Percentiles rank a stretch among this genome's conserved stretches.
Conservation (phyloP, 2,888 invertebrate species). For the Timema podura region DNA sequence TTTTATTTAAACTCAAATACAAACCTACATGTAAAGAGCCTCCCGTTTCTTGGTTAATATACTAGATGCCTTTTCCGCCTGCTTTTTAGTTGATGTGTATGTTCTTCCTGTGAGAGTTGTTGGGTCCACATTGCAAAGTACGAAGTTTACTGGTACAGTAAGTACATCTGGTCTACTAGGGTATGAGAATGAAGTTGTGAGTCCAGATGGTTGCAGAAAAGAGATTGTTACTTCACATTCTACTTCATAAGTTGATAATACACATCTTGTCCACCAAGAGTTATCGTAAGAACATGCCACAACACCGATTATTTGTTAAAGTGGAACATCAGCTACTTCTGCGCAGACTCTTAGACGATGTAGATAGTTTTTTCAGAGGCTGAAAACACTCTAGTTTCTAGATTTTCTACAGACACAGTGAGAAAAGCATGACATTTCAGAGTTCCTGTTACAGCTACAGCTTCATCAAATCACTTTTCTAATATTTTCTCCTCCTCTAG, state of each 20-base stretch:
- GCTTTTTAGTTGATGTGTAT: not conserved
- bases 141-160: slow-evolving; percentile 1
- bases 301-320: slow-evolving; percentile 6
- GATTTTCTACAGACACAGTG: not conserved
- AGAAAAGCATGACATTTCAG: slow-evolving; percentile 15
- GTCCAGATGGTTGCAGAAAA: slow-evolving; percentile 12
- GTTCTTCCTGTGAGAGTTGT: slow-evolving; percentile 2
- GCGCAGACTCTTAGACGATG: not conserved
- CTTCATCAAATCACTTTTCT: slow-evolving; percentile 14
- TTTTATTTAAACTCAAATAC: not conserved
- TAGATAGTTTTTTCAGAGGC: slow-evolving; percentile 6
- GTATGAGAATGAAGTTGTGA: not conserved
- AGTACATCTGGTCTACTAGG: slow-evolving; percentile 16
- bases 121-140: slow-evolving; percentile 11
- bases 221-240: slow-evolving; percentile 8
- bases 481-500: slow-evolving; percentile 14
- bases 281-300: slow-evolving; percentile 8
- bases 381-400: slow-evolving; percentile 14
- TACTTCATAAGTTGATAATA: not conserved
- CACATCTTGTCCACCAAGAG: slow-evolving; percentile 9
- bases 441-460: slow-evolving; percentile 16
- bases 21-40: slow-evolving; percentile 2
- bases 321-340: not conserved
- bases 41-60: not conserved
- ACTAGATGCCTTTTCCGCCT: not conserved